These are phyloP conservation scores for Tinea semifulvella DNA, from an alignment of 2,888 invertebrate genomes.

Conservation along the genomic window DNA sequence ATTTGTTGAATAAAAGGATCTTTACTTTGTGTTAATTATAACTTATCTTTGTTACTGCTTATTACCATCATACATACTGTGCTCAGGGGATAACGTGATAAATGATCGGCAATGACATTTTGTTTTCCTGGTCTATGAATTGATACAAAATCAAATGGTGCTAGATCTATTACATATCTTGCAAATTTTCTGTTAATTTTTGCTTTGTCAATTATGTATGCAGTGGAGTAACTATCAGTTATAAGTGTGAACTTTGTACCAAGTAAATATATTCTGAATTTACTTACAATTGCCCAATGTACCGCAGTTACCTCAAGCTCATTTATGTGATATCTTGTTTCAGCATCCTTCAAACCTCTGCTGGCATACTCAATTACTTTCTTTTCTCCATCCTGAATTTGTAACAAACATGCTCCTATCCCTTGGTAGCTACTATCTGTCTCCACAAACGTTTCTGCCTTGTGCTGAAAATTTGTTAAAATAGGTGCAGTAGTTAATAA, in stretches of 20 bases:
- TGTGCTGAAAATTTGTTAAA: slow-evolving; percentile 15
- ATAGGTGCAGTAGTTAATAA: slow-evolving; percentile 8
- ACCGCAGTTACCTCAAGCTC: slow-evolving; percentile 6
- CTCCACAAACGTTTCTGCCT: slow-evolving; percentile 15
- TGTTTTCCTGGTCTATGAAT: slow-evolving; percentile 17
- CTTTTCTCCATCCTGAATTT: slow-evolving; percentile 9
- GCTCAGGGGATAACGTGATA: slow-evolving; percentile 15
- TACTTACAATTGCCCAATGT: slow-evolving; percentile 18
- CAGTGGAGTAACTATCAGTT: slow-evolving; percentile 15
- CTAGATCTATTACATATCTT: too few relatives aligned
- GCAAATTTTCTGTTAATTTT: slow-evolving; percentile 17
- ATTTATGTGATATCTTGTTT: background rate
- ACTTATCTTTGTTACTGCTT: slow-evolving; percentile 8
- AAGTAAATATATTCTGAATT: slow-evolving; percentile 17
- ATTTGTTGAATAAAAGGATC: slow-evolving; percentile 13
- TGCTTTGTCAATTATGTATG: slow-evolving; percentile 17
- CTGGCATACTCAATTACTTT: slow-evolving; percentile 18
- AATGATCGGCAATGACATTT: slow-evolving; percentile 14
- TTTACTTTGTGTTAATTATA: slow-evolving; percentile 14
- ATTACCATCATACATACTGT: slow-evolving; percentile 14
- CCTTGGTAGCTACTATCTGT: slow-evolving; percentile 14
- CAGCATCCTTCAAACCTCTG: slow-evolving; percentile 14
- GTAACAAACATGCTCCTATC: slow-evolving; percentile 15
- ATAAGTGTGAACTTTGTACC: slow-evolving; percentile 16
- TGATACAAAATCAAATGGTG: slow-evolving; percentile 16